Conservation (phyloP, 2,113 vertebrate genomes). For the Lycocorax pyrrhopterus region DNA sequence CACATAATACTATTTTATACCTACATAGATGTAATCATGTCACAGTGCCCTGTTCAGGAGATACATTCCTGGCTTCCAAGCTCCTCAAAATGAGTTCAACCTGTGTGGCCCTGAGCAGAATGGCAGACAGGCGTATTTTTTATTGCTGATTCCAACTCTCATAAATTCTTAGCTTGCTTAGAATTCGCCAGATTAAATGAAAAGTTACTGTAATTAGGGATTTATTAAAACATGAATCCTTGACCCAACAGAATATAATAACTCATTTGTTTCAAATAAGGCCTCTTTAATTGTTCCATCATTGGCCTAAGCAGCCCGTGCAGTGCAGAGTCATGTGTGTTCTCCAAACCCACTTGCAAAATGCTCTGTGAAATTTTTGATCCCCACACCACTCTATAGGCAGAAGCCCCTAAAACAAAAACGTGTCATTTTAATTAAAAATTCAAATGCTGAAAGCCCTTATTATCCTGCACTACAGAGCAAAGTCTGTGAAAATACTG, state of each 20-base stretch:
- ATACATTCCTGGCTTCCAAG: not conserved
- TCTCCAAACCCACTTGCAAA: conserved; percentile 1
- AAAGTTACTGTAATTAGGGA: conserved; percentile 52
- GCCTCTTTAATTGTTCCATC: conserved; percentile 25
- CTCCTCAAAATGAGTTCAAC: conserved; percentile 16
- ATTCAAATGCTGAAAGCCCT: not conserved
- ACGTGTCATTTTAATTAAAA: conserved; percentile 3
- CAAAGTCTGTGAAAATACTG: not conserved
- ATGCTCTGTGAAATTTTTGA: not conserved
- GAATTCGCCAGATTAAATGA: conserved; percentile 39
- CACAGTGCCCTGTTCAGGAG: not conserved
- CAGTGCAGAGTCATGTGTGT: not conserved
- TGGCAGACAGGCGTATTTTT: conserved; percentile 20
- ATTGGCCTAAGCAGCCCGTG: not conserved
- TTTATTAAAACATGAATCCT: conserved; percentile 52
- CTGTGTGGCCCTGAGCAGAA: conserved; percentile 56
- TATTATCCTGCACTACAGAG: not conserved
- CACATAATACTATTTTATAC: not conserved
- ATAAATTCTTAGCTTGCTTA: conserved; percentile 51
- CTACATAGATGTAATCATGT: not conserved
- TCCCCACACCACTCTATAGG: not conserved
- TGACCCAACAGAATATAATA: conserved; percentile 22
- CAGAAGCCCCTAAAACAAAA: not conserved
- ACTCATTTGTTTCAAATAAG: conserved; percentile 45
- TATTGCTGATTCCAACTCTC: conserved; percentile 25